Percentiles rank a stretch among this genome's conserved stretches.
Conservation (phyloP, 2,113 vertebrate species). For the Nannobrachium achirus region DNA sequence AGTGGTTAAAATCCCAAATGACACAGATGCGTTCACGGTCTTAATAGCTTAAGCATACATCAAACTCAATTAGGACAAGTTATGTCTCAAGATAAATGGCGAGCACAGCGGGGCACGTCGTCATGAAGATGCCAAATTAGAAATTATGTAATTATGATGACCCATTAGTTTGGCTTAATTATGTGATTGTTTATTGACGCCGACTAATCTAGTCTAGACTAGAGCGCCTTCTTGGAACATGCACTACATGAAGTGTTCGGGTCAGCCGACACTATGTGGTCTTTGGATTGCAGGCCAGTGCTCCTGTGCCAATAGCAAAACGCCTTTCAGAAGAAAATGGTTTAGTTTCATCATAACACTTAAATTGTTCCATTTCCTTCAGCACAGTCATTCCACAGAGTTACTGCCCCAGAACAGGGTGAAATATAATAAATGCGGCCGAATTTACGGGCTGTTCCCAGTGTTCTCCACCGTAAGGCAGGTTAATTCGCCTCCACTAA, state of each 20-base stretch:
- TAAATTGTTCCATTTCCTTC: constrained; percentile 11
- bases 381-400: not conserved
- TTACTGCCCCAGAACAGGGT: constrained; percentile 3
- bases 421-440: constrained; percentile 46
- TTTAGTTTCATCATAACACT: not conserved
- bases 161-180: not conserved
- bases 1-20: no score
- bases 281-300: constrained; percentile 21
- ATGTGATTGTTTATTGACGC: constrained; percentile 8
- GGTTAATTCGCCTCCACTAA: constrained; percentile 56
- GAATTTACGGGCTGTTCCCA: constrained; percentile 52
- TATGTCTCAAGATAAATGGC: constrained; percentile 10
- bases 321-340: constrained; percentile 6
- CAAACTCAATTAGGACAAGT: constrained; percentile 39
- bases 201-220: not conserved
- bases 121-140: constrained; percentile 1
- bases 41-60: no score
- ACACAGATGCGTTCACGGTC: no score
- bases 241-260: not conserved
- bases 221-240: no score
- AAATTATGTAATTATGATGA: constrained; percentile 19
- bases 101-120: constrained; percentile 20
- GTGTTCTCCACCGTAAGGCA: constrained; percentile 48
- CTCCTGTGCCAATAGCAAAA: constrained; percentile 31
- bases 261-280: not conserved